These are phyloP conservation scores for Phycodurus eques DNA, from an alignment of 2,113 vertebrate species.

Conservation along the genomic window DNA sequence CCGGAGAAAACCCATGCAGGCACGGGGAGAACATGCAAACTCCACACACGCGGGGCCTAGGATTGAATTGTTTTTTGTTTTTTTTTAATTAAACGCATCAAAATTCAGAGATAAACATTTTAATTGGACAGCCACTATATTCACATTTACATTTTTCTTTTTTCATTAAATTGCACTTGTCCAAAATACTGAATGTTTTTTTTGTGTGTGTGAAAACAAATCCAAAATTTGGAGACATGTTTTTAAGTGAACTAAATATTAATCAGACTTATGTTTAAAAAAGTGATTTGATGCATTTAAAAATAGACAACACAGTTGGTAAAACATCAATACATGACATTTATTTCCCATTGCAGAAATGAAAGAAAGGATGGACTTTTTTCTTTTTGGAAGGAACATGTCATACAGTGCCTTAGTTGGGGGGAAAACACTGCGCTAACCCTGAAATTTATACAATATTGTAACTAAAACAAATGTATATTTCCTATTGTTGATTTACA, in stretches of 20 bases:
- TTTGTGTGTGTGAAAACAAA: background rate
- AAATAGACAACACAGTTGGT: conserved; percentile 26
- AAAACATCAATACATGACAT: conserved; percentile 50
- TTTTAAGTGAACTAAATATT: background rate
- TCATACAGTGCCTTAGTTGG: conserved; percentile 36
- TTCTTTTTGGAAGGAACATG: conserved; percentile 38
- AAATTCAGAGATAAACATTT: background rate
- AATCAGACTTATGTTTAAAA: background rate
- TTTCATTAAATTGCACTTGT: no score
- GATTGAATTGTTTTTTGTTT: no score
- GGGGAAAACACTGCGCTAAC: conserved; percentile 15
- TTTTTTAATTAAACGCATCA: no score
- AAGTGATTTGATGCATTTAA: conserved; percentile 4
- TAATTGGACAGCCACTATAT: background rate
- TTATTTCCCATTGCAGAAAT: conserved; percentile 51
- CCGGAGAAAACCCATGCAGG: no score
- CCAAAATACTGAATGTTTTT: background rate
- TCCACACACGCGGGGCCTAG: no score
- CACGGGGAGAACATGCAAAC: no score
- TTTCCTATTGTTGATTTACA: conserved; percentile 39
- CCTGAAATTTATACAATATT: conserved; percentile 18
- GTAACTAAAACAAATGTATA: conserved; percentile 15
- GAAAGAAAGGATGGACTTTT: conserved; percentile 40
- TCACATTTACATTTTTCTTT: background rate
- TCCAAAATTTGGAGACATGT: background rate